Conservation (phyloP, 2,888 invertebrate genomes). For the Tetrapedia diversipes region DNA sequence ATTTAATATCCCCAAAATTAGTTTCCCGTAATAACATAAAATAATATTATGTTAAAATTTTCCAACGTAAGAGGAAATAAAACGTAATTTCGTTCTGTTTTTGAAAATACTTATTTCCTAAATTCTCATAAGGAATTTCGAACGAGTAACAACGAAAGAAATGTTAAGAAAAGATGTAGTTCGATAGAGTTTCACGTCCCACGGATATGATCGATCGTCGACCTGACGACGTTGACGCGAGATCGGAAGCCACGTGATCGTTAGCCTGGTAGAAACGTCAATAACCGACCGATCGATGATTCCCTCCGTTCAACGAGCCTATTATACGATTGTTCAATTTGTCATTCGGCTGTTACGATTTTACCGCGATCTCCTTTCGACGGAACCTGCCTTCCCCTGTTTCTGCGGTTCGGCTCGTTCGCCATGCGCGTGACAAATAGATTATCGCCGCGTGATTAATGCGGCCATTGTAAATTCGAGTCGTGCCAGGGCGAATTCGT, state of each 20-base stretch:
- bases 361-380: conserved; percentile 19
- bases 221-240: neutral
- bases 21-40: no score
- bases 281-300: conserved; percentile 10
- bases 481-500: conserved; percentile 20
- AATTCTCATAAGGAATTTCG: no score
- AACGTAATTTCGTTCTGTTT: neutral
- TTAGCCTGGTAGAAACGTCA: conserved; percentile 35
- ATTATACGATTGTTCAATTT: conserved; percentile 11
- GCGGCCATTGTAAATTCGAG: conserved; percentile 31
- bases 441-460: conserved; percentile 32
- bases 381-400: neutral
- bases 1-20: no score
- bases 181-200: conserved; percentile 1
- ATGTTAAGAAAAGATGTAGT: neutral
- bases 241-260: conserved; percentile 19
- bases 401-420: neutral
- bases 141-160: neutral
- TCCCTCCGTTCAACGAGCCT: neutral
- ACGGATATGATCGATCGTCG: conserved; percentile 1
- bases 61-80: no score
- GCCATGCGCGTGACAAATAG: conserved; percentile 27
- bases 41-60: no score
- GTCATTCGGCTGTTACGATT: conserved; percentile 27
- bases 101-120: neutral